Conservation (phyloP, 1,140 invertebrate species). For the Orius insidiosus region DNA sequence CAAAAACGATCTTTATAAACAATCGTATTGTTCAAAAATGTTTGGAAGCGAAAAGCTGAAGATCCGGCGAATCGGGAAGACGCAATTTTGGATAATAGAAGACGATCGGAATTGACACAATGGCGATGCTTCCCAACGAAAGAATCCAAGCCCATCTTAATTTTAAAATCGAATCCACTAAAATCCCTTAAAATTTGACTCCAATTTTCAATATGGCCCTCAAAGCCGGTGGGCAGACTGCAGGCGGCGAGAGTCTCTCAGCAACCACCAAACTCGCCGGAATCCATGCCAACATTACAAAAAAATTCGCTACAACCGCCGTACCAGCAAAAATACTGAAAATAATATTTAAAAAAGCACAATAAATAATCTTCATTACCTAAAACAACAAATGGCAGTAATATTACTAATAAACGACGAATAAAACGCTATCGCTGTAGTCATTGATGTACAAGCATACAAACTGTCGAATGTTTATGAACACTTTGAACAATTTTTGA, state of each 20-base stretch:
- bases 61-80: conserved; percentile 65
- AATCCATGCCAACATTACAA: conserved; percentile 78
- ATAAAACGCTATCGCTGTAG: conserved; percentile 83
- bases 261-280: conserved; percentile 63
- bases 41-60: conserved; percentile 68
- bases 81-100: conserved; percentile 70
- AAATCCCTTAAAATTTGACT: background rate
- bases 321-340: conserved; percentile 81
- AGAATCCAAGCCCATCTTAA: conserved; percentile 33
- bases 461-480: conserved; percentile 67
- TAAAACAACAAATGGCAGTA: conserved; percentile 86
- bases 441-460: conserved; percentile 88
- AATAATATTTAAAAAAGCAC: conserved; percentile 12
- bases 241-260: conserved; percentile 29
- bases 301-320: conserved; percentile 70
- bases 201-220: conserved; percentile 2
- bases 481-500: conserved; percentile 54
- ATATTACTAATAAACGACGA: conserved; percentile 80
- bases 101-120: conserved; percentile 51
- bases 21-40: conserved; percentile 86
- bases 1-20: conserved; percentile 61
- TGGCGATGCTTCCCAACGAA: conserved; percentile 41
- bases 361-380: conserved; percentile 29
- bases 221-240: conserved; percentile 14
- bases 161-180: conserved; percentile 14